Evolutionary conservation across 2,888 invertebrate species (phyloP), one percentile per base, ranked within the genome.

Genomic region (Sphaerophoria rueppellii): DNA sequence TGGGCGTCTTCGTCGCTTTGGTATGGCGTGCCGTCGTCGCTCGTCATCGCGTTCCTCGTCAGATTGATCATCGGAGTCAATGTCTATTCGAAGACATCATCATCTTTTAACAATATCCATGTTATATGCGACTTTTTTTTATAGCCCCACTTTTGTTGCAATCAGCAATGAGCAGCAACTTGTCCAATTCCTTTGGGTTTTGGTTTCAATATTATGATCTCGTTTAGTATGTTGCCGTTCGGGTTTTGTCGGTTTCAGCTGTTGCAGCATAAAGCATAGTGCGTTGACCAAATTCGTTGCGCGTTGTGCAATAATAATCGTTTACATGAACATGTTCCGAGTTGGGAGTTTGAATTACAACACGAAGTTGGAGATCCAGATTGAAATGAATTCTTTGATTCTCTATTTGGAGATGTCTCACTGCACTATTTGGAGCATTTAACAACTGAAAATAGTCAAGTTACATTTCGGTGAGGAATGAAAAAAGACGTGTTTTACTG

Each of bases 151-250:
- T 67, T 60, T 67, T 40, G 61, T 77, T 70, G 74, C 71, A 24
- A 9, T 40, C 67, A 72, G n/a, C n/a, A n/a, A n/a, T 80, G 80
- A 83, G 80, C 79, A 75, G 75, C 61, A 71, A 55, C 79, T 79
- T 55, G 54, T 54, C 54, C 60, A 7, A 69, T 79, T 80, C 75
- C 57, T 57, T 57, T 75, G 50, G 60, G 16, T 75, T 55, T 67
- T 50, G 52, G 61, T 35, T 60, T 16, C 37, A 37, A 12, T 69
- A 69, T 58, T 72, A 60, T 77, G 67, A 50, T 80, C 54, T 63
- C 40, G 40, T 70, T 46, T 34, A 63, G 50, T 63, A 58, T 60
- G 60, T 24, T 7, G 24, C 24, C 32, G 32, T 37, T 48, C 70
- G 34, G 74, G 63, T 75, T 58, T 54, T 43, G 24, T 24, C 9